Evolutionary conservation across 1,140 invertebrate species (phyloP), one percentile per base, ranked within the genome.

Genomic region (Bactericera cockerelli): DNA sequence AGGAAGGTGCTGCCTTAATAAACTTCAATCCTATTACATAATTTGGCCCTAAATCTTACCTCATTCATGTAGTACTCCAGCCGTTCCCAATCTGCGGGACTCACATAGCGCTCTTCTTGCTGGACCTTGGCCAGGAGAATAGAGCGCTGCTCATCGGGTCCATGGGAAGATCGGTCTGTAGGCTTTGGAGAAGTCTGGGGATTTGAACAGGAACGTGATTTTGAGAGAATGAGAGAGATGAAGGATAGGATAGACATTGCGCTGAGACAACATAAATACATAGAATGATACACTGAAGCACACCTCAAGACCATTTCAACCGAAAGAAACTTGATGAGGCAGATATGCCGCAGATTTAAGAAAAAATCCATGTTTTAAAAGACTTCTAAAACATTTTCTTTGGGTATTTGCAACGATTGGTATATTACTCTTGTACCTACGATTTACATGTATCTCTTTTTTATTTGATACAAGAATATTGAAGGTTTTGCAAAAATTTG

Each of bases 61-160:
- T 65, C 11, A 26, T 56, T 16, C n/a, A 66, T n/a, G 54, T 65
- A 66, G 53, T 75, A 75, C 31, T 71, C 64, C 26, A 76, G 74
- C 26, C 74, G 69, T 55, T 71, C 65, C 6, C 74, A 63, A 63
- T 72, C 69, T 24, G 67, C 65, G 25, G 68, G 65, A 21, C 64
- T 59, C n/a, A 76, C 61, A 10, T 66, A 59, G 22, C 38, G 58
- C 62, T 68, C 63, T 64, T 70, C 68, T 38, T 59, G 49, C 36
- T 71, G 66, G 26, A 69, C 64, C 26, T 62, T 38, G 26, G 66
- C 25, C 2, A 70, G 62, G 55, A 74, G 57, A 53, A 65, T 56
- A 28, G 21, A 39, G 61, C 75, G 75, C 63, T 79, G 77, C 2
- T 70, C 67, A 61, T 78, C 77, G 0, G 75, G 62, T 77, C 69